A percentile compares a stretch with the other conserved stretches of the same genome.
Conservation (phyloP, 2,888 invertebrate genomes). For the Lepas anatifera region DNA sequence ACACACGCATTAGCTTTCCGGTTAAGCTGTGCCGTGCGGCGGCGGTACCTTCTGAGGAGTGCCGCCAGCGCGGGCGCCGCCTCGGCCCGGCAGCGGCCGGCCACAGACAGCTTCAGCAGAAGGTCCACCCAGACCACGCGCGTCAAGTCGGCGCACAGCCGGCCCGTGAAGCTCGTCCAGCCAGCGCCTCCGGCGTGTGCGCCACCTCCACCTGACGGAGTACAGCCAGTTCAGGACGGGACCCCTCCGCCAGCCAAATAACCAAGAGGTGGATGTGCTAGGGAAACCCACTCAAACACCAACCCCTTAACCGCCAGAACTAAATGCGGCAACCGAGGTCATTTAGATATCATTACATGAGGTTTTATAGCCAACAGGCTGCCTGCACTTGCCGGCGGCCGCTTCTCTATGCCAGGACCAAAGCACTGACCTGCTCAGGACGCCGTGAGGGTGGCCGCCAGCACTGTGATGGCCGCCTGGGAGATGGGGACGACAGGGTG, state of each 20-base stretch:
- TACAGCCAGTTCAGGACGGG: no score
- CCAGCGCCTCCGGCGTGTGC: background rate
- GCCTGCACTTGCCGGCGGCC: no score
- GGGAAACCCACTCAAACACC: no score
- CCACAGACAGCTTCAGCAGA: slow-evolving; percentile 75
- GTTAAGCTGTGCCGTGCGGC: slow-evolving; percentile 45
- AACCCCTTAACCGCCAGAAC: no score
- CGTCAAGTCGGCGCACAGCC: slow-evolving; percentile 72
- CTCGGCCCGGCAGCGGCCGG: slow-evolving; percentile 58
- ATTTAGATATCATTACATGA: no score
- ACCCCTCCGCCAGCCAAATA: no score
- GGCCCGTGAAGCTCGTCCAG: slow-evolving; percentile 49
- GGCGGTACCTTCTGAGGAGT: slow-evolving; percentile 52
- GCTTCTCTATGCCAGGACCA: no score
- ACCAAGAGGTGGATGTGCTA: no score
- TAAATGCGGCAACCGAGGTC: no score
- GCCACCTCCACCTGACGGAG: background rate
- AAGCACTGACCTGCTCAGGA: slow-evolving; percentile 27
- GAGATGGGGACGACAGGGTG: slow-evolving; percentile 1
- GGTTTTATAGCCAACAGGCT: no score
- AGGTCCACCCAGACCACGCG: slow-evolving; percentile 67
- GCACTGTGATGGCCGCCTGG: slow-evolving; percentile 33
- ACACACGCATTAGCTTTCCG: no score
- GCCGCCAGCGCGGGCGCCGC: slow-evolving; percentile 58
- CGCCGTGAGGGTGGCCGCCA: slow-evolving; percentile 35